Evolutionary conservation across 2,797 vertebrate species (phyloP).

Genomic region (Danio albolineatus): DNA sequence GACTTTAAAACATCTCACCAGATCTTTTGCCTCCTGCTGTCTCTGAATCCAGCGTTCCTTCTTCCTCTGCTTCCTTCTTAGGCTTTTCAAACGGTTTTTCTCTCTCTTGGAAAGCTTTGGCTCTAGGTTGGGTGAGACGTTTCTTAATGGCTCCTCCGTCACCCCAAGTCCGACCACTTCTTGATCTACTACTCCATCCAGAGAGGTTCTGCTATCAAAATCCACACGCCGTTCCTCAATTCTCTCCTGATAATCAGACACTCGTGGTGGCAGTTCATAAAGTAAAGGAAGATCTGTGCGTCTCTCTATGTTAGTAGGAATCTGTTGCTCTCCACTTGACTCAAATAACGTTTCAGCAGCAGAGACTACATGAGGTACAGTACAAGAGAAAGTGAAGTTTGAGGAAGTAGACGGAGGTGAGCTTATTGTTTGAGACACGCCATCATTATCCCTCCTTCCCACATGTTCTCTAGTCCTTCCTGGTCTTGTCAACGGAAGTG

Average conservation of each 20-base stretch:
- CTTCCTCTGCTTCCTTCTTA: conserved; percentile 82
- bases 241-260: conserved; percentile 20
- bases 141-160: conserved; percentile 30
- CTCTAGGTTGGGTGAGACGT: conserved; percentile 56
- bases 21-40: conserved; percentile 68
- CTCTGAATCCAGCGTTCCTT: conserved; percentile 78
- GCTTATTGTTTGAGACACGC: background rate
- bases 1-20: conserved; percentile 56
- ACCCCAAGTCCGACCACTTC: conserved; percentile 13
- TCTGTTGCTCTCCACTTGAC: conserved; percentile 20
- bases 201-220: background rate
- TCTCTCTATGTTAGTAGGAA: conserved; percentile 10
- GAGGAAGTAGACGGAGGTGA: background rate
- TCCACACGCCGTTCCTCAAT: background rate
- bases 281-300: background rate
- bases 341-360: conserved; percentile 16
- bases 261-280: conserved; percentile 3
- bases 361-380: background rate
- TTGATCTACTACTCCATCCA: conserved; percentile 14
- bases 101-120: conserved; percentile 78
- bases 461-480: conserved; percentile 59
- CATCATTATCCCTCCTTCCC: background rate
- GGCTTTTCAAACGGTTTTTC: conserved; percentile 84
- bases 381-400: background rate
- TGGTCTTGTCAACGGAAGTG: conserved; percentile 68